phyloP scores from a whole-genome alignment of 2,888 invertebrate genomes.

The Heliconius cydno region DNA sequence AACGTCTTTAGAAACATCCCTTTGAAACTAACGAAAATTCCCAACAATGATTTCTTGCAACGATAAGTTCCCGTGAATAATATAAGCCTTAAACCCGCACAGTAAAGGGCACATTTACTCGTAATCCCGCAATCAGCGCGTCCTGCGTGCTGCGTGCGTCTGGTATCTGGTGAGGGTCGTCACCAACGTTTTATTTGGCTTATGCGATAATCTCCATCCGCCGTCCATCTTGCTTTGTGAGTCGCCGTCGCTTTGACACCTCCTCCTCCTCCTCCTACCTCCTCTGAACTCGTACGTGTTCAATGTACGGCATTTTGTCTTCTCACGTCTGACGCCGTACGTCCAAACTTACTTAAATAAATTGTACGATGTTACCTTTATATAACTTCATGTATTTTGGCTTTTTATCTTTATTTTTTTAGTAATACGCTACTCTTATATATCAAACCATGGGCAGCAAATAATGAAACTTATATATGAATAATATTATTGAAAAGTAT shows the following conservation, averaged over 20 bases:
- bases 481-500: background rate
- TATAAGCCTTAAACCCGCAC: background rate
- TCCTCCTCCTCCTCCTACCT: too few species aligned
- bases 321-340: background rate
- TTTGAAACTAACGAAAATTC: conserved; percentile 16
- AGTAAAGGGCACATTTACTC: conserved; percentile 4
- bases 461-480: background rate
- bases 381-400: background rate
- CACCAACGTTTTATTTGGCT: conserved; percentile 35
- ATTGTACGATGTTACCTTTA: background rate
- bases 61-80: background rate
- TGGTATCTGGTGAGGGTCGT: conserved; percentile 37
- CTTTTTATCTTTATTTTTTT: background rate
- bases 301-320: conserved; percentile 18
- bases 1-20: conserved; percentile 28
- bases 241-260: conserved; percentile 28
- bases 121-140: conserved; percentile 20
- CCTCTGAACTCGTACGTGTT: background rate
- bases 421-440: too few species aligned
- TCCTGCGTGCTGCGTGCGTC: background rate
- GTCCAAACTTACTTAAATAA: background rate
- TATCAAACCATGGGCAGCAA: background rate
- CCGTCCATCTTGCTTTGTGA: conserved; percentile 39
- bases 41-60: conserved; percentile 17
- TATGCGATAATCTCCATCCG: conserved; percentile 34